Evolutionary conservation across 2,888 invertebrate genomes (phyloP).

Genomic region (Ophioninae sp.): DNA sequence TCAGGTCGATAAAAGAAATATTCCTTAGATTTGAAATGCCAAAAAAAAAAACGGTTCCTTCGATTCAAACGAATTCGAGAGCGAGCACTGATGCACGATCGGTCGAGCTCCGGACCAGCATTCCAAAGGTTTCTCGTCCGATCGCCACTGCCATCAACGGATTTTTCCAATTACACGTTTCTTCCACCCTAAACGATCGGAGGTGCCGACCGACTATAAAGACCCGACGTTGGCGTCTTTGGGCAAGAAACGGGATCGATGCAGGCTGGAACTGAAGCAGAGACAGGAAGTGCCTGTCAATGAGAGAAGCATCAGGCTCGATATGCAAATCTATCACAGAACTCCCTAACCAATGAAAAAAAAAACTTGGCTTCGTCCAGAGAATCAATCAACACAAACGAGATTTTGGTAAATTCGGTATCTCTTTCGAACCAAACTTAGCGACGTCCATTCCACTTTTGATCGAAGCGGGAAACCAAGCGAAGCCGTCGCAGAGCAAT

Average conservation of each 20-base stretch:
- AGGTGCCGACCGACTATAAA: background rate
- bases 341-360: too few relatives aligned
- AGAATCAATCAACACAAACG: too few relatives aligned
- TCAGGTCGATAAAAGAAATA: background rate
- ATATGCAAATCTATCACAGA: too few relatives aligned
- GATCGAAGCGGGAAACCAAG: too few relatives aligned
- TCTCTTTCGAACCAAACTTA: too few relatives aligned
- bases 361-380: too few relatives aligned
- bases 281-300: background rate
- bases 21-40: background rate
- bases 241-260: background rate
- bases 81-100: background rate
- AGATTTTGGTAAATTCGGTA: too few relatives aligned
- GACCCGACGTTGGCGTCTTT: background rate
- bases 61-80: background rate
- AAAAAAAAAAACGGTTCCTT: background rate
- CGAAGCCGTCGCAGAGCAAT: too few relatives aligned
- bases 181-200: slow-evolving; percentile 19
- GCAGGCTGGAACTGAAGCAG: background rate
- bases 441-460: too few relatives aligned
- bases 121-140: background rate
- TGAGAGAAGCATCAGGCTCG: too few relatives aligned
- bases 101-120: background rate
- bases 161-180: slow-evolving; percentile 29
- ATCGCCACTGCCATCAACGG: slow-evolving; percentile 10